Evolutionary conservation across 2,113 vertebrate species (phyloP), one percentile per base, ranked within the genome.

Genomic region (Miniopterus natalensis): DNA sequence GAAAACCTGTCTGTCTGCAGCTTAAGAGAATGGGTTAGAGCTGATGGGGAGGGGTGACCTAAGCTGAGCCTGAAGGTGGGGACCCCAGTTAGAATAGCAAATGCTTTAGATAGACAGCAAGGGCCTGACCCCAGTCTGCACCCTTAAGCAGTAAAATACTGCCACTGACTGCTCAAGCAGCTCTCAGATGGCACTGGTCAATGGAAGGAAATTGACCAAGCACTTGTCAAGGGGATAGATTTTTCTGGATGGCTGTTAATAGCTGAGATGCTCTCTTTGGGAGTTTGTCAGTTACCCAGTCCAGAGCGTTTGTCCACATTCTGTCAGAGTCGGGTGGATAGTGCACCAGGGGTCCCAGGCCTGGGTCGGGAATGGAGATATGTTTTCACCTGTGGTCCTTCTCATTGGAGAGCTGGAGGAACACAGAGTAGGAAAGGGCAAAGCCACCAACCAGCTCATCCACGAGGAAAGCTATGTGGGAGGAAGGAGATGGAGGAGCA

Each of bases 321-420:
- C 49, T 90, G 45, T 73, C 42, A 47, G n/a, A 66, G 29, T 57
- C 65, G 31, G 53, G 29, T 0, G 2, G 47, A 78, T 40, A 3
- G 6, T 15, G 31, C 1, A 0, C 47, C 7, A 2, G 23, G 53
- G 17, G 63, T 29, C 18, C 31, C 1, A 0, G 59, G 36, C 31
- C 92, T 68, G 27, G 57, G 65, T 47, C 10, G 1, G 59, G 23
- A 45, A 31, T 55, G 36, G 71, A 40, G 29, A 25, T 40, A 2
- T 0, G 0, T 75, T 53, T 71, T 42, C 40, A 45, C 6, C 0
- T 0, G 0, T 31, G 27, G 47, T 78, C 45, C 31, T 77, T 17
- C 61, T 61, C 27, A 10, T 45, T 15, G n/a, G 31, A 45, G 11
- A 90, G 55, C 1, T 79, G 5, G 17, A 73, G 59, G 65, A 84